These are phyloP conservation scores for Agrilus mali DNA, from an alignment of 2,888 invertebrate genomes.

Conservation along the genomic window DNA sequence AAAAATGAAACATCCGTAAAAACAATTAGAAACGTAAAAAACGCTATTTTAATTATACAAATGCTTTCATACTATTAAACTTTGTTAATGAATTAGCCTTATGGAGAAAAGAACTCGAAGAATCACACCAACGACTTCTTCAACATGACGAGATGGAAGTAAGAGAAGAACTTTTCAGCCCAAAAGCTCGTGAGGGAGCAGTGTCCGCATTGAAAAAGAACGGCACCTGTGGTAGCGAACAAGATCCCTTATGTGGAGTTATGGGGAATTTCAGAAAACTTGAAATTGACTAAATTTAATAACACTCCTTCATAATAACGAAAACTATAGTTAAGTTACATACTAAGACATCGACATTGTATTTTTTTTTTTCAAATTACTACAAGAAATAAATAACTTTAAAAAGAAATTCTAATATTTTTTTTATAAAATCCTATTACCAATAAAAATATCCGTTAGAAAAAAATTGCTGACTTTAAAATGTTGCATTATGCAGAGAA, in stretches of 20 bases:
- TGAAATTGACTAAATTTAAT: conserved; percentile 51
- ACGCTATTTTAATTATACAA: no score
- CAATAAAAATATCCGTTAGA: no score
- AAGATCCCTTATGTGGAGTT: conserved; percentile 55
- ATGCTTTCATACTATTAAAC: no score
- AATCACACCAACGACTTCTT: conserved; percentile 45
- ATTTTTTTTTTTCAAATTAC: background rate
- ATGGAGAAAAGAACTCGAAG: conserved; percentile 57
- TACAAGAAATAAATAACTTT: background rate
- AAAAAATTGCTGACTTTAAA: no score
- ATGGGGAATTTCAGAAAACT: conserved; percentile 67
- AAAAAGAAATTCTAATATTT: background rate
- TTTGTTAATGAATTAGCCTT: conserved; percentile 34
- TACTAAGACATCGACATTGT: no score
- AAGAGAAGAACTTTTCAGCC: conserved; percentile 53
- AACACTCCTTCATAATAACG: background rate
- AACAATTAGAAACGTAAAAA: no score
- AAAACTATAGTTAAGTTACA: no score
- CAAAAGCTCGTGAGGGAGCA: conserved; percentile 59
- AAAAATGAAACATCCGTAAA: no score
- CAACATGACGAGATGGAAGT: conserved; percentile 60
- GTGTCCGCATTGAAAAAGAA: conserved; percentile 56
- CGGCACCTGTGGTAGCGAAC: conserved; percentile 47
- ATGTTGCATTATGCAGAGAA: no score
- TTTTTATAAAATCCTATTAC: background rate